Conservation (phyloP, 1,140 invertebrate species). For the Penaeus vannamei region DNA sequence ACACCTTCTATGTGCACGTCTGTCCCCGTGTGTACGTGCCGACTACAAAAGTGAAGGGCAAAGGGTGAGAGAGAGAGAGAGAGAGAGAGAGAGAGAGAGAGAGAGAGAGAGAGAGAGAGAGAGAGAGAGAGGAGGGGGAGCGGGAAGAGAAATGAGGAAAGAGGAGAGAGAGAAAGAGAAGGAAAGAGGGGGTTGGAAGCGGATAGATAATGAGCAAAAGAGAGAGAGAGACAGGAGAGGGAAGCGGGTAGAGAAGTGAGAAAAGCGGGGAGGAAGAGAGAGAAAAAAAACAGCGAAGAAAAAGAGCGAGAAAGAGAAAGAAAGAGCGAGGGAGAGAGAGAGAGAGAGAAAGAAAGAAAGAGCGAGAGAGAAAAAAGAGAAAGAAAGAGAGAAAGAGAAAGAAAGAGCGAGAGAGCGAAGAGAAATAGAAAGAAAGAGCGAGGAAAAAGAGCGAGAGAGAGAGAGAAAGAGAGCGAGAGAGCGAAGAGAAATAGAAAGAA, state of each 20-base stretch:
- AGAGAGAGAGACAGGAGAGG: neutral
- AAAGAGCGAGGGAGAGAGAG: neutral
- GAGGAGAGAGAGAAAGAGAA: neutral
- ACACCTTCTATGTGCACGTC: too few species aligned
- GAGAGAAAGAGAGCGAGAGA: too few species aligned
- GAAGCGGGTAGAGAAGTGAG: neutral
- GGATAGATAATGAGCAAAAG: neutral
- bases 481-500: too few species aligned
- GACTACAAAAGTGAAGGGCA: too few species aligned
- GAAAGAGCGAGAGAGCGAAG: neutral
- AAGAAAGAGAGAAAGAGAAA: too few species aligned
- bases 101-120: too few species aligned
- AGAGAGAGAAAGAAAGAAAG: neutral
- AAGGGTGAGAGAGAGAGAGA: too few species aligned
- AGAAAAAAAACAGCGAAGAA: neutral
- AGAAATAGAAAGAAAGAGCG: slow-evolving; percentile 35
- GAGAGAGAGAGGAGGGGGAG: too few species aligned
- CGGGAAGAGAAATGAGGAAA: too few species aligned
- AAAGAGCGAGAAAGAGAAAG: too few species aligned
- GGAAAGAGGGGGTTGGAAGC: neutral
- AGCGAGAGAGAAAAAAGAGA: neutral
- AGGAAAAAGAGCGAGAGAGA: too few species aligned
- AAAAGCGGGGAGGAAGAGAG: neutral
- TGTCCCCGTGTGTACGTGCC: too few species aligned
- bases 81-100: neutral